A percentile compares a stretch with the other conserved stretches of the same genome.
phyloP scores from a whole-genome alignment of 2,113 vertebrate species.

The Galeopterus variegatus region DNA sequence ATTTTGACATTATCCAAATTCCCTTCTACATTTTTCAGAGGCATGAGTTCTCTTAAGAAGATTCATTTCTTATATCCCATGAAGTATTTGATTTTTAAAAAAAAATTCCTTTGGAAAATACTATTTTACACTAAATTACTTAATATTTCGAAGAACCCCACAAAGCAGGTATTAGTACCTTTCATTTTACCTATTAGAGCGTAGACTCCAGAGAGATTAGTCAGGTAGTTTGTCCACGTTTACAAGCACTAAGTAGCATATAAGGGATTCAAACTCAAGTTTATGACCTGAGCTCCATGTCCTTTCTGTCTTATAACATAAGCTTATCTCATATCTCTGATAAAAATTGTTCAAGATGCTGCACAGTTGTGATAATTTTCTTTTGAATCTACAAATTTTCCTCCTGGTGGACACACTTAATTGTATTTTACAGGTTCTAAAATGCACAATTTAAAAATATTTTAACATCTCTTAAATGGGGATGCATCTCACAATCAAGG shows the following conservation, averaged over 20 bases:
- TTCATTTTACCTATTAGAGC: not conserved
- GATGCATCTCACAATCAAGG: not conserved
- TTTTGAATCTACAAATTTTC: not conserved
- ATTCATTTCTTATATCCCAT: not conserved
- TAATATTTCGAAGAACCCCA: not conserved
- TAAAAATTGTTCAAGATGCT: not conserved
- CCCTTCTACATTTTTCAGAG: not conserved
- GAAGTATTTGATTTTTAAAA: not conserved
- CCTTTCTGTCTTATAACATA: not conserved
- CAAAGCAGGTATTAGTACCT: not conserved
- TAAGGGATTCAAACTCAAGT: not conserved
- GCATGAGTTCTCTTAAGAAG: not conserved
- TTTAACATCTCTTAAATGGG: not conserved
- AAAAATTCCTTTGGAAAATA: not conserved
- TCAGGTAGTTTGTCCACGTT: not conserved
- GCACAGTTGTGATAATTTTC: not conserved
- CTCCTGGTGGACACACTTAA: not conserved
- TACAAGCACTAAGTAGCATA: not conserved
- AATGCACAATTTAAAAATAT: not conserved
- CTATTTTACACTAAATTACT: not conserved
- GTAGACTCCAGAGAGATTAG: not conserved
- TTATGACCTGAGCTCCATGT: not conserved
- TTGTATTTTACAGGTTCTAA: not conserved
- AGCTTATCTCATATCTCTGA: not conserved
- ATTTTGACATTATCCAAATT: not conserved